Evolutionary conservation across 2,797 vertebrate genomes (phyloP).

Genomic region (Diceros bicornis): DNA sequence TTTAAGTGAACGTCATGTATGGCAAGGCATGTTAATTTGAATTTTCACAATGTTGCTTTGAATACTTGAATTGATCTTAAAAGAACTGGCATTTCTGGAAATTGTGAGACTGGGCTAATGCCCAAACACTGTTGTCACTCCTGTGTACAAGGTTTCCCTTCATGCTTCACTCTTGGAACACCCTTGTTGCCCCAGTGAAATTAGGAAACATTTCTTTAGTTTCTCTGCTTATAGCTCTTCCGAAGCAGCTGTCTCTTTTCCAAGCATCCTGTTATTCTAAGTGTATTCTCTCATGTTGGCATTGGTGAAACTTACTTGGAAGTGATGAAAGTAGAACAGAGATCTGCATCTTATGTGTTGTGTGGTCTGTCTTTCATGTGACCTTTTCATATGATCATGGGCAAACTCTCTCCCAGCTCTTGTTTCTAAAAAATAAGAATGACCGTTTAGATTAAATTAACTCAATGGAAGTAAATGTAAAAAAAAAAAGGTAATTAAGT

Average conservation of each 20-base stretch:
- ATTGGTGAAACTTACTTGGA: neutral
- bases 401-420: neutral
- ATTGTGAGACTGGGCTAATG: neutral
- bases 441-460: neutral
- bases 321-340: slow-evolving; percentile 28
- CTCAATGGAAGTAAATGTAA: neutral
- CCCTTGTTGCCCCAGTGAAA: neutral
- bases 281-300: neutral
- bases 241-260: neutral
- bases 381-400: neutral
- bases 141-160: neutral
- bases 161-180: neutral
- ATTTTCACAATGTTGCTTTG: slow-evolving; percentile 52
- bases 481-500: neutral
- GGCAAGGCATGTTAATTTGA: slow-evolving; percentile 24
- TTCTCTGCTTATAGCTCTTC: neutral
- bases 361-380: neutral
- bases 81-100: slow-evolving; percentile 41
- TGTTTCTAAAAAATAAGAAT: slow-evolving; percentile 49
- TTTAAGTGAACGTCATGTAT: slow-evolving; percentile 25
- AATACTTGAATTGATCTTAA: neutral
- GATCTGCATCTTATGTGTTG: neutral
- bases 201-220: slow-evolving; percentile 15
- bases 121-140: neutral
- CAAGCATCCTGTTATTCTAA: slow-evolving; percentile 8